phyloP scores from a whole-genome alignment of 2,113 vertebrate species.

The Lagopus leucura region DNA sequence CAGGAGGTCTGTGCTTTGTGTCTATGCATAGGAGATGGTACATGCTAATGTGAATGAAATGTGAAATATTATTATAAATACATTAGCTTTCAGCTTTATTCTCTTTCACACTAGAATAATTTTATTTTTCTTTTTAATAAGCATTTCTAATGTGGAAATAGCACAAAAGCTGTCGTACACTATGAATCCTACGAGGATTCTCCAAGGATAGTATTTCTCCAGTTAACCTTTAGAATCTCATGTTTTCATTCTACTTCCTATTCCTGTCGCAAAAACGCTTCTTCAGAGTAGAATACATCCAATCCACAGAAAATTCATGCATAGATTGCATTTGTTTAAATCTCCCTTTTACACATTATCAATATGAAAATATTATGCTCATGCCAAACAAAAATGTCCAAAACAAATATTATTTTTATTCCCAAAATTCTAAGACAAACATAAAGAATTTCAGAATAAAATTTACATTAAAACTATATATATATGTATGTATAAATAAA shows the following conservation, averaged over 20 bases:
- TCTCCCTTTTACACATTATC: background rate
- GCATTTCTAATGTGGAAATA: background rate
- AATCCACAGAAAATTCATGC: background rate
- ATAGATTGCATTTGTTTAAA: background rate
- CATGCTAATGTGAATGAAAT: background rate
- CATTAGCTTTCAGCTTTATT: background rate
- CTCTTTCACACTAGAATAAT: background rate
- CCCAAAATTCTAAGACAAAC: background rate
- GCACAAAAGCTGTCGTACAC: background rate
- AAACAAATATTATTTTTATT: background rate
- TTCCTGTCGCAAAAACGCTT: background rate
- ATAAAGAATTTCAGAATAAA: background rate
- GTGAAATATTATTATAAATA: background rate
- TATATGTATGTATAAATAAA: background rate
- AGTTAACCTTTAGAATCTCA: background rate
- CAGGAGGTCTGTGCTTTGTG: background rate
- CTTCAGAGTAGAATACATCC: background rate
- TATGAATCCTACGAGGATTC: background rate
- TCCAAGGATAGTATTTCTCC: background rate
- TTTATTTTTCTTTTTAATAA: background rate
- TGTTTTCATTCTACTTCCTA: background rate
- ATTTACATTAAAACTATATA: background rate
- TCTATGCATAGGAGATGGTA: background rate
- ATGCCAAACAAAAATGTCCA: background rate
- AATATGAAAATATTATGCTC: background rate